phyloP scores from a whole-genome alignment of 2,113 vertebrate species.

The Calyptommatus sinebrachiatus region DNA sequence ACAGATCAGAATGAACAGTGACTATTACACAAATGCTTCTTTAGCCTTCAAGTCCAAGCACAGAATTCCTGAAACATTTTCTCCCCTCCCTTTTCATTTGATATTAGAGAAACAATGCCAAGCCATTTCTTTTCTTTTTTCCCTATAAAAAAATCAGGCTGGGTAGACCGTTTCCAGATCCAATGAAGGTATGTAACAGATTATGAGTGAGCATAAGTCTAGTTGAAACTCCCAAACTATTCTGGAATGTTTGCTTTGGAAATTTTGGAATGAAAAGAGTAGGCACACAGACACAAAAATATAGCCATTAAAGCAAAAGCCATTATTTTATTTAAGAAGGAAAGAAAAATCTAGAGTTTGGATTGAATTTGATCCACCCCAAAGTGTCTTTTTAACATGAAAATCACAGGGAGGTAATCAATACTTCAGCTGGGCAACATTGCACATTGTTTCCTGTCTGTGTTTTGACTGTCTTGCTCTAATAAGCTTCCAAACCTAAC shows the following conservation, averaged over 20 bases:
- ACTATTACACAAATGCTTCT: background rate
- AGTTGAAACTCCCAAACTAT: slow-evolving; percentile 16
- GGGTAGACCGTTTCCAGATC: slow-evolving; percentile 4
- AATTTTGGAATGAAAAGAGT: slow-evolving; percentile 24
- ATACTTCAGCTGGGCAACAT: slow-evolving; percentile 66
- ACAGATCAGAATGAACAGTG: too few species aligned
- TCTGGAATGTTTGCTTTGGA: slow-evolving; percentile 44
- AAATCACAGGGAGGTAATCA: slow-evolving; percentile 62
- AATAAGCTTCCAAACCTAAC: slow-evolving; percentile 67
- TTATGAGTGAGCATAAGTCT: slow-evolving; percentile 6
- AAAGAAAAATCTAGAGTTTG: slow-evolving; percentile 44
- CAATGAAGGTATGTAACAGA: slow-evolving; percentile 20
- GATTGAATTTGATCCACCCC: slow-evolving; percentile 59
- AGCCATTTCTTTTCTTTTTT: background rate
- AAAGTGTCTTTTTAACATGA: slow-evolving; percentile 59
- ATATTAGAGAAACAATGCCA: background rate
- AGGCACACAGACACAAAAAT: slow-evolving; percentile 39
- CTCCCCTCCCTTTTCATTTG: background rate
- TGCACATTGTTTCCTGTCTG: slow-evolving; percentile 71
- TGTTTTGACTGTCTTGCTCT: slow-evolving; percentile 72
- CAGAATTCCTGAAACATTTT: background rate
- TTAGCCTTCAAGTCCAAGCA: too few species aligned
- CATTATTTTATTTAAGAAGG: slow-evolving; percentile 42
- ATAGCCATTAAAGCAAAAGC: slow-evolving; percentile 42
- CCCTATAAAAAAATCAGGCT: background rate